A percentile compares a stretch with the other conserved stretches of the same genome.
phyloP scores from a whole-genome alignment of 1,140 invertebrate species.

The Drosophila yakuba region DNA sequence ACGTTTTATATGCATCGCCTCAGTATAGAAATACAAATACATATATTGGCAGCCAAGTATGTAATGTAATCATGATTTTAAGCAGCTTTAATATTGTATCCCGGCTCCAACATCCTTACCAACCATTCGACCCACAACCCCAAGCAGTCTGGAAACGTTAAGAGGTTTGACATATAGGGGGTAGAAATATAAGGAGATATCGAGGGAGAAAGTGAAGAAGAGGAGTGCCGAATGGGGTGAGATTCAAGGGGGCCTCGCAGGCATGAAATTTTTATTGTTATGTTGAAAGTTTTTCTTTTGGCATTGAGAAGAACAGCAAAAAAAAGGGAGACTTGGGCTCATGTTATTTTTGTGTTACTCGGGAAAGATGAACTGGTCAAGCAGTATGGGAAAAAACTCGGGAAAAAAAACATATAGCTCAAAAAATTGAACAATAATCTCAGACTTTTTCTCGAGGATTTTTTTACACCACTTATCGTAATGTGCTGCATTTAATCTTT shows the following conservation, averaged over 20 bases:
- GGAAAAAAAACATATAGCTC: constrained; percentile 7
- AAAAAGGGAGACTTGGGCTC: constrained; percentile 4
- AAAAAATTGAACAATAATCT: constrained; percentile 40
- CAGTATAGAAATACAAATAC: constrained; percentile 25
- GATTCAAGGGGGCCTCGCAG: constrained; percentile 24
- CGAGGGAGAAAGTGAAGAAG: background rate
- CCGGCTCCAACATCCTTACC: background rate
- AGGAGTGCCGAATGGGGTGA: constrained; percentile 4
- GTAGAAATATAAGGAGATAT: background rate
- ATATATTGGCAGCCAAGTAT: constrained; percentile 52
- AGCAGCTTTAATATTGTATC: constrained; percentile 71
- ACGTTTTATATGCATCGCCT: constrained; percentile 18
- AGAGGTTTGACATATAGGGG: constrained; percentile 19
- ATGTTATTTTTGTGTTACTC: constrained; percentile 61
- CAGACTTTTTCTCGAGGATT: background rate
- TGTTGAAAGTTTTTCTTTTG: constrained; percentile 64
- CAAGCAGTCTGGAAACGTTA: constrained; percentile 33
- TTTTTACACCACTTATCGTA: constrained; percentile 49
- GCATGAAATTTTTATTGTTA: constrained; percentile 81
- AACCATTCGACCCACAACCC: background rate
- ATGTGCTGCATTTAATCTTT: constrained; percentile 77
- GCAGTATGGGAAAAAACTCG: constrained; percentile 16
- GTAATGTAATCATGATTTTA: constrained; percentile 73
- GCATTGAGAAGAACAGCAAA: constrained; percentile 2
- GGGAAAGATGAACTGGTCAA: constrained; percentile 74